Percentiles rank a stretch among this genome's conserved stretches.
Evolutionary conservation across 2,888 invertebrate genomes (phyloP).

Genomic region (Malthinus seriepunctatus): DNA sequence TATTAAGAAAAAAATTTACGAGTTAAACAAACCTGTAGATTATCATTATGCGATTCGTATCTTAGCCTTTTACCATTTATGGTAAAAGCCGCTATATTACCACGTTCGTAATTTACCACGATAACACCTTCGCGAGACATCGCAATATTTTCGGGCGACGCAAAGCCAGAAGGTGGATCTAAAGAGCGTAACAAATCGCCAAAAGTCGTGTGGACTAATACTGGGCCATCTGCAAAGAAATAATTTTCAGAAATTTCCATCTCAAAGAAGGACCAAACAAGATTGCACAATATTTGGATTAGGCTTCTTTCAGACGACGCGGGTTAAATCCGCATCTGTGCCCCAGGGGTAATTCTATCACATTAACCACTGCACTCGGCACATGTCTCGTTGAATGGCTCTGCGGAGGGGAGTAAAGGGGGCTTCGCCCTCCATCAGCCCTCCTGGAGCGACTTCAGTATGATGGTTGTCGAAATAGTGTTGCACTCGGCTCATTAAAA

Average conservation of each 20-base stretch:
- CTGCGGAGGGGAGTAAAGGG: too few relatives aligned
- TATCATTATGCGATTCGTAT: constrained; percentile 91
- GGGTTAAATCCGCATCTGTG: too few relatives aligned
- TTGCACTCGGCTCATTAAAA: too few relatives aligned
- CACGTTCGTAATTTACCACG: constrained; percentile 90
- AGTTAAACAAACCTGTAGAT: constrained; percentile 75
- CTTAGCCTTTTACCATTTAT: constrained; percentile 90
- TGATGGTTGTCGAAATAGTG: too few relatives aligned
- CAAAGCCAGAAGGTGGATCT: constrained; percentile 75
- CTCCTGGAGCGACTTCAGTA: too few relatives aligned
- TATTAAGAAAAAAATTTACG: too few relatives aligned
- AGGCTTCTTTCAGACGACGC: too few relatives aligned
- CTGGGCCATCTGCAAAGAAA: constrained; percentile 80
- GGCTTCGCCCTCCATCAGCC: too few relatives aligned
- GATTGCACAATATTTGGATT: too few relatives aligned
- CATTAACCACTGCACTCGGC: too few relatives aligned
- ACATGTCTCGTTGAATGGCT: too few relatives aligned
- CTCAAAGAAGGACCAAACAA: background rate
- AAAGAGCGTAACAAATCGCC: constrained; percentile 94
- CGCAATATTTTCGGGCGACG: constrained; percentile 83
- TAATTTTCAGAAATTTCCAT: background rate
- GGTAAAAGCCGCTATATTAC: constrained; percentile 91
- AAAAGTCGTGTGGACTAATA: constrained; percentile 96
- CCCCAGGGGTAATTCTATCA: too few relatives aligned
- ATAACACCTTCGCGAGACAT: constrained; percentile 97